Base-by-base conservation (phyloP, 35 echinoderm and acorn worm genomes). In the Heliocidaris erythrogramma region DNA sequence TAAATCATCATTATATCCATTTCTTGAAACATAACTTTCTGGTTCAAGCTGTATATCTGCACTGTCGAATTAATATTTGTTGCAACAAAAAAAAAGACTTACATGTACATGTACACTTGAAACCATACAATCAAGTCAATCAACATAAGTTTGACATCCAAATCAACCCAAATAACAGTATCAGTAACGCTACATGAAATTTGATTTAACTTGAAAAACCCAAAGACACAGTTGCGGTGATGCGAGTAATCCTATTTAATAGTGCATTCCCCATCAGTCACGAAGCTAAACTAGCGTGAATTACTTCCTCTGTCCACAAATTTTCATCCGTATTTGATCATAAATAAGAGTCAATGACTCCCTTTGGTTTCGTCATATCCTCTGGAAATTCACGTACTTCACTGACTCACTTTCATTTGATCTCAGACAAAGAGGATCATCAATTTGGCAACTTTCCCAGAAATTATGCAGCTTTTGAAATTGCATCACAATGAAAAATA, bases 381-480 rank as follows among this genome's bases (percentile, higher is more conserved):
- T 78, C 65, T 78, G 65, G 65, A 78, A 78, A 78, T n/a, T 78
- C 65, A n/a, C 21, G 21, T n/a, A 5, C 65, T 78, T 9, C 4
- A 78, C 65, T 78, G 65, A 78, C 17, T 78, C 65, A 78, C 65
- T 78, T 78, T 78, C 65, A 78, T 78, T 78, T 78, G 65, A 0
- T n/a, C 21, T n/a, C 65, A 78, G 18, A 78, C 65, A 78, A 78
- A 27, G 65, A n/a, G 8, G 65, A 78, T 78, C 21, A n/a, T 78
- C 65, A 24, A n/a, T 78, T 78, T 78, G 65, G 65, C 65, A 78
- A 78, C 65, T 78, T 78, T 78, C 65, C 65, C 65, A 78, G 65
- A 78, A 78, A 78, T 78, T 78, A 18, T 24, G 65, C 65, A 78
- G 27, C 65, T 78, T 78, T n/a, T 27, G 18, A 78, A 78, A n/a